Percentiles rank a stretch among this genome's conserved stretches.
Evolutionary conservation across 30 jellyfish, hydroid and myxozoan species (phyloP).

Genomic region (Pseudorhiza aurosa): DNA sequence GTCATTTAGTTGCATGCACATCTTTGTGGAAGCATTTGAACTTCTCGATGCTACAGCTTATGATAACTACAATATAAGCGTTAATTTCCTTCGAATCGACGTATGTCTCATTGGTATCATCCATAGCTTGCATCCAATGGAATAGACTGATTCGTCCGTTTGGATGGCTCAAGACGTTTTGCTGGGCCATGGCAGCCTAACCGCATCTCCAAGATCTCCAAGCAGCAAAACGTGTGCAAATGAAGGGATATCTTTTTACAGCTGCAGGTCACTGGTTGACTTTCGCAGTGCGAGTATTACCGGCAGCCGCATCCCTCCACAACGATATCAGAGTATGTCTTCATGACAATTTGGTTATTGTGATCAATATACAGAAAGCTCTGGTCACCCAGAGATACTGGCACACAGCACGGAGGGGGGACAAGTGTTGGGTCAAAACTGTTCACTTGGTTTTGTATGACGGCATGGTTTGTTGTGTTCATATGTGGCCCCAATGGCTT

Average conservation of each 20-base stretch:
- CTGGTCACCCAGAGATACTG: conserved; percentile 71
- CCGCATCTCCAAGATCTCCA: no score
- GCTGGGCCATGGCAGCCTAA: no score
- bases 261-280: background rate
- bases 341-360: conserved; percentile 60
- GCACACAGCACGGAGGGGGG: conserved; percentile 95
- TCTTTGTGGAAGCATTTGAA: no score
- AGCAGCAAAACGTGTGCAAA: background rate
- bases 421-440: conserved; percentile 72
- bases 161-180: no score
- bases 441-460: conserved; percentile 88
- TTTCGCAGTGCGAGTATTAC: background rate
- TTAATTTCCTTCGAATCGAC: no score
- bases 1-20: background rate
- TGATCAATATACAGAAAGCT: conserved; percentile 70
- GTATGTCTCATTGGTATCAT: no score
- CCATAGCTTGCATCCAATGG: no score
- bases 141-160: no score
- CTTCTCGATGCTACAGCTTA: background rate
- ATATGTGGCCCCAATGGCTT: conserved; percentile 88
- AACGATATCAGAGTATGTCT: conserved; percentile 67
- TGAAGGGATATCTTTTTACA: no score
- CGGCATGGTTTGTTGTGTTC: conserved; percentile 95
- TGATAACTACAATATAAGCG: background rate
- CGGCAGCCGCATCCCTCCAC: conserved; percentile 96